These are phyloP conservation scores for Protobothrops mucrosquamatus DNA, from an alignment of 2,113 vertebrate genomes.

Conservation along the genomic window DNA sequence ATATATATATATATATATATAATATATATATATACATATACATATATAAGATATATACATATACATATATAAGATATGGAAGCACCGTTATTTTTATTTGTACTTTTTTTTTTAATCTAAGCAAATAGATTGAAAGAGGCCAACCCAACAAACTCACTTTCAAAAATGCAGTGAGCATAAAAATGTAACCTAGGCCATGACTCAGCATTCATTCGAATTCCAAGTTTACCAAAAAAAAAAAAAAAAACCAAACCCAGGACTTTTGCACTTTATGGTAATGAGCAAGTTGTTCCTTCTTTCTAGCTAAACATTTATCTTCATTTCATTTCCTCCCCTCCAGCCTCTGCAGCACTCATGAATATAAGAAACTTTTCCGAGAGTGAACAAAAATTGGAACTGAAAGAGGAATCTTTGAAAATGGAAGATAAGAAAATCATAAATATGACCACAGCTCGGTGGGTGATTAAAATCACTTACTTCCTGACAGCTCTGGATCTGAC, in stretches of 20 bases:
- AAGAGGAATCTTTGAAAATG: not conserved
- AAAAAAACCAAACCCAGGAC: not conserved
- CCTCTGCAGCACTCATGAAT: not conserved
- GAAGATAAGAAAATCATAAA: not conserved
- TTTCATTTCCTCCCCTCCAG: not conserved
- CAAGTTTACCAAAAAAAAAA: slow-evolving; percentile 2
- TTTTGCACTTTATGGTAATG: slow-evolving; percentile 15
- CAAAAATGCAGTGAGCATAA: not conserved
- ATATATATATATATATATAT: too few species aligned
- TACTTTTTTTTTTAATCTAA: not conserved
- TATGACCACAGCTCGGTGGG: accelerated
- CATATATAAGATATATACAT: too few species aligned
- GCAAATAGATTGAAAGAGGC: not conserved
- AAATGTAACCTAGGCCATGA: slow-evolving; percentile 5
- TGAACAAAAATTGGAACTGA: not conserved
- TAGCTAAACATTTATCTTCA: accelerated
- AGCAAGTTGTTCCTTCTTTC: not conserved
- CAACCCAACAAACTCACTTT: not conserved
- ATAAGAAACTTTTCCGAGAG: not conserved
- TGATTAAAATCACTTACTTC: slow-evolving; percentile 51
- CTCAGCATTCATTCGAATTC: slow-evolving; percentile 40
- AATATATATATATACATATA: too few species aligned
- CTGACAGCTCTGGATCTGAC: slow-evolving; percentile 64
- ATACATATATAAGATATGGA: too few species aligned
- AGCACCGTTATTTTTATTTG: accelerated